A percentile compares a stretch with the other conserved stretches of the same genome.
Evolutionary conservation across 2,113 vertebrate species (phyloP).

Genomic region (Speoplatyrhinus poulsoni): DNA sequence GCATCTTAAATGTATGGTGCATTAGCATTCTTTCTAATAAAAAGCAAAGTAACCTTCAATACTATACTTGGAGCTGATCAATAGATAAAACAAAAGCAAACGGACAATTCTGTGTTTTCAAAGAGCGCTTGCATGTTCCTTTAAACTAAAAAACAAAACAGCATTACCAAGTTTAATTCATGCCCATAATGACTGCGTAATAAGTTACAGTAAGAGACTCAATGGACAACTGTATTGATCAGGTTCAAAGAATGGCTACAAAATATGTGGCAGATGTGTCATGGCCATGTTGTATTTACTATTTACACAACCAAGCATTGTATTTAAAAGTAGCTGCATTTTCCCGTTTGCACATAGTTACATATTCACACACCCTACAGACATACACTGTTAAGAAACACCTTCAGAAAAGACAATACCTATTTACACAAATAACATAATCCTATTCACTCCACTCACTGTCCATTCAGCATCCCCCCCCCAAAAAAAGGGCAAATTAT

Average conservation of each 20-base stretch:
- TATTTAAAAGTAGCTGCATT: constrained; percentile 58
- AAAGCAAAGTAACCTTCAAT: constrained; percentile 17
- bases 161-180: constrained; percentile 62
- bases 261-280: constrained; percentile 43
- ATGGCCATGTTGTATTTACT: constrained; percentile 69
- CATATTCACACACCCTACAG: constrained; percentile 74
- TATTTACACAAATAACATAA: constrained; percentile 52
- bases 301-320: constrained; percentile 63
- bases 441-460: constrained; percentile 6
- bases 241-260: constrained; percentile 30
- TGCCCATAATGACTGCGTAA: constrained; percentile 45
- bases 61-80: background rate
- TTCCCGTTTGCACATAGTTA: constrained; percentile 55
- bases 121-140: constrained; percentile 30
- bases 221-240: constrained; percentile 49
- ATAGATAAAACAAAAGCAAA: constrained; percentile 37
- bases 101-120: constrained; percentile 31
- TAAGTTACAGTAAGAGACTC: constrained; percentile 38
- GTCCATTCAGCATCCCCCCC: background rate
- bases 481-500: constrained; percentile 7
- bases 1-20: background rate
- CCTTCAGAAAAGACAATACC: constrained; percentile 61
- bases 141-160: constrained; percentile 69
- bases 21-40: background rate
- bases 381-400: constrained; percentile 62